Evolutionary conservation across 64 coral and sea anemone species (phyloP).

Genomic region (Stylophora pistillata): DNA sequence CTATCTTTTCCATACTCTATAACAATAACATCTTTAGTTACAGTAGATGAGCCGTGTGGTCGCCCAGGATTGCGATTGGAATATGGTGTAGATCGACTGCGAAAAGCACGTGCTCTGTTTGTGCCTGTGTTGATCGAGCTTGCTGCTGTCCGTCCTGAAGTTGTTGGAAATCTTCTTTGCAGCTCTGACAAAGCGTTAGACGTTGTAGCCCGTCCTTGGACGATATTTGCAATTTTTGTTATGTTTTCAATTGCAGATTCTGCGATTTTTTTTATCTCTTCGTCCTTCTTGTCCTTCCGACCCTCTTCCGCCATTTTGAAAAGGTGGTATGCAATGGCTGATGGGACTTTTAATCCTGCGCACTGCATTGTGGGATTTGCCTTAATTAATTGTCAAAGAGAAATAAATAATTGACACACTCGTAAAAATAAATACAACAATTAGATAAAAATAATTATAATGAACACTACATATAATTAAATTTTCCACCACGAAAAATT

Average conservation of each 20-base stretch:
- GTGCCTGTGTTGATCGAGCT: not conserved
- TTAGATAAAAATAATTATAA: no score
- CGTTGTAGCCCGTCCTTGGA: conserved; percentile 9
- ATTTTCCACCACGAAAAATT: no score
- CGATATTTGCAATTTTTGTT: conserved; percentile 30
- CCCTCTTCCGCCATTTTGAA: no score
- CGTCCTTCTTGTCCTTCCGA: not conserved
- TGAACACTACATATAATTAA: no score
- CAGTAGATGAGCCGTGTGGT: conserved; percentile 5
- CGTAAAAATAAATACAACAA: no score
- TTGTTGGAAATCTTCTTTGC: conserved; percentile 57
- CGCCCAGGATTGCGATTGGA: conserved; percentile 33
- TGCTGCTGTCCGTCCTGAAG: no score
- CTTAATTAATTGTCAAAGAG: not conserved
- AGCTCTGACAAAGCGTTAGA: conserved; percentile 47
- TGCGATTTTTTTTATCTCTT: conserved; percentile 53
- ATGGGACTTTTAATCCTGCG: no score
- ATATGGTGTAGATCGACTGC: not conserved
- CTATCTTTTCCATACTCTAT: conserved; percentile 58
- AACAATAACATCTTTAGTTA: conserved; percentile 65
- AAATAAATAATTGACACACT: not conserved
- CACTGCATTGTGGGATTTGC: no score
- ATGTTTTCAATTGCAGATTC: conserved; percentile 62
- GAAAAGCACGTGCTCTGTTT: not conserved
- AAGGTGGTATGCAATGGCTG: no score